A percentile compares a stretch with the other conserved stretches of the same genome.
Evolutionary conservation across 2,797 vertebrate genomes (phyloP).

Genomic region (Poeciliopsis gracilis): DNA sequence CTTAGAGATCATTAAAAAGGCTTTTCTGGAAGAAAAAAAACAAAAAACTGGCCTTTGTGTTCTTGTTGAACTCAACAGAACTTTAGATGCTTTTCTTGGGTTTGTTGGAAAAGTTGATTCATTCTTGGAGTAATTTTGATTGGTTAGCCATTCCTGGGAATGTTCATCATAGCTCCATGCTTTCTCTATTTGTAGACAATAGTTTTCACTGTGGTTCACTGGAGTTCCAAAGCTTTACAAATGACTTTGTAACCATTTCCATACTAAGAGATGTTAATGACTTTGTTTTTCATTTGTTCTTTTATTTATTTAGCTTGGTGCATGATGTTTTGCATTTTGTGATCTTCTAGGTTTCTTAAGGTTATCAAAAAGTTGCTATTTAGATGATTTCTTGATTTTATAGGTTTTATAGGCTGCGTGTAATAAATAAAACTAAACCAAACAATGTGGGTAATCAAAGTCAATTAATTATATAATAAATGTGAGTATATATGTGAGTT

Average conservation of each 20-base stretch:
- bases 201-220: not conserved
- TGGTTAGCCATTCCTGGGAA: not conserved
- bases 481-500: not conserved
- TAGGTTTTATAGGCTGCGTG: not conserved
- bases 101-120: not conserved
- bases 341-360: not conserved
- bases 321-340: not conserved
- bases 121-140: not conserved
- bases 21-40: not conserved
- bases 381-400: not conserved
- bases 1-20: not conserved
- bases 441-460: not conserved
- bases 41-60: not conserved
- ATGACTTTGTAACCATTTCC: not conserved
- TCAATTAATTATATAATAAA: not conserved
- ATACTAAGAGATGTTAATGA: not conserved
- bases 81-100: not conserved
- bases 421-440: not conserved
- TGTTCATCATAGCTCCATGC: not conserved
- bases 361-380: not conserved
- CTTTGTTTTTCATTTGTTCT: not conserved
- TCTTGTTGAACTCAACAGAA: not conserved
- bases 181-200: not conserved
- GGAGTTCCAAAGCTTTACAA: not conserved
- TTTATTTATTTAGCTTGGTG: not conserved